Base-by-base conservation (phyloP, 2,888 invertebrate genomes). In the Branchellion lobata region DNA sequence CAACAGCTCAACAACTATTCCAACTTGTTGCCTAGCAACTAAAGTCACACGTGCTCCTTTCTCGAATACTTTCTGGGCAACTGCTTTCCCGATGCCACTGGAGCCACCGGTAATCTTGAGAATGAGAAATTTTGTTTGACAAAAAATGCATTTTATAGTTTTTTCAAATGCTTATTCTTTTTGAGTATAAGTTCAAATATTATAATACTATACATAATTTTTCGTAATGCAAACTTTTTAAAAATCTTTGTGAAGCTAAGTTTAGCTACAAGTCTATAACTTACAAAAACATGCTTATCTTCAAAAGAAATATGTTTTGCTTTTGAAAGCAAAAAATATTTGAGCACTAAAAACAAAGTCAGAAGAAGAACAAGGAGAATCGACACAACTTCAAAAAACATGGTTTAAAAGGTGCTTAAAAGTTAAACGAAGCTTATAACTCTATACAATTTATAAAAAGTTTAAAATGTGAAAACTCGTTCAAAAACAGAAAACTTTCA, bases 41-140 rank as follows among this genome's bases (percentile, higher is more conserved):
- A 98, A 91, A 0, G 96, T 95, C 0, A 98, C 94, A 88, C 93
- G 90, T 2, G 96, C 96, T 36, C 97, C 97, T 84, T 90, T 88
- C 84, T 89, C 90, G 0, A 92, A 93, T 14, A 92, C 93, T 85
- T 93, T 90, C 34, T 92, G 89, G 0, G 95, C 96, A 21, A 93
- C 87, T 80, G 92, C 91, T 87, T 93, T 92, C 0, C 97, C 98
- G 84, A 98, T 98, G 8, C 97, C 97, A 88, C 94, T 95, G 0
- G 96, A 96, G 18, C 96, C 97, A 68, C 97, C 97, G 36, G 96
- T 96, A 69, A 97, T 90, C 91, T 91, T 61, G 11, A 71, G 33
- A n/a, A 72, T n/a, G n/a, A n/a, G n/a, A n/a, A n/a, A n/a, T n/a
- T n/a, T n/a, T n/a, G n/a, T n/a, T n/a, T n/a, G n/a, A n/a, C n/a